Evolutionary conservation across 2,113 vertebrate genomes (phyloP).

Genomic region (Parus major): DNA sequence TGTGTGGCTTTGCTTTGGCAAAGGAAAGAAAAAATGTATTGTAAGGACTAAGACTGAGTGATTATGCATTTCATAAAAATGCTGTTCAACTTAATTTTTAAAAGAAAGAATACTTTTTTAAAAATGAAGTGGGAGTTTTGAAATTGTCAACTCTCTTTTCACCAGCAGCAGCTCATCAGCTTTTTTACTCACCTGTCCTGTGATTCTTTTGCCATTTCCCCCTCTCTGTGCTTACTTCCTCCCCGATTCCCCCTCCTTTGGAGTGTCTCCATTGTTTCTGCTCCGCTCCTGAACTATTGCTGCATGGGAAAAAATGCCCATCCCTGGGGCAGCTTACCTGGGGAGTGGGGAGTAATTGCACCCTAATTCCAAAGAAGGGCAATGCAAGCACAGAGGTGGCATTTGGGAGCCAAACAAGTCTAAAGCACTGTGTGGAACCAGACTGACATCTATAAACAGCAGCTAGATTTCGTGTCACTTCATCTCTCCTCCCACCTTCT

Average conservation of each 20-base stretch:
- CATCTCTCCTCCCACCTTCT: neutral
- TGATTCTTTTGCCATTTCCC: neutral
- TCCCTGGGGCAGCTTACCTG: neutral
- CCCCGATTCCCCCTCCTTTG: fast-evolving
- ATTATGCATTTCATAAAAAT: neutral
- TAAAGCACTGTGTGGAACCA: neutral
- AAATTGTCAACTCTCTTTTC: neutral
- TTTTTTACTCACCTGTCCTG: neutral
- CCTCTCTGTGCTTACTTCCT: fast-evolving
- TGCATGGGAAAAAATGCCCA: neutral
- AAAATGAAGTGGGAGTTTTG: neutral
- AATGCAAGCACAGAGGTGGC: neutral
- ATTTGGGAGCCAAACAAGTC: neutral
- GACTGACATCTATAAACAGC: neutral
- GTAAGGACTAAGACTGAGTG: neutral
- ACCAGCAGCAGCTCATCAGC: neutral
- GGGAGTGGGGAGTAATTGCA: neutral
- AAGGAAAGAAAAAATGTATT: neutral
- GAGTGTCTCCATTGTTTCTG: neutral
- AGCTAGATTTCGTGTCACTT: neutral
- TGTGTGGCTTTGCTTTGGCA: neutral
- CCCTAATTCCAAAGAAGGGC: neutral
- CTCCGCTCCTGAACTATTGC: neutral
- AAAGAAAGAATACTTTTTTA: neutral
- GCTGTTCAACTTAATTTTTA: neutral